Conservation (phyloP, 1,140 invertebrate species). For the Hyles euphorbiae region DNA sequence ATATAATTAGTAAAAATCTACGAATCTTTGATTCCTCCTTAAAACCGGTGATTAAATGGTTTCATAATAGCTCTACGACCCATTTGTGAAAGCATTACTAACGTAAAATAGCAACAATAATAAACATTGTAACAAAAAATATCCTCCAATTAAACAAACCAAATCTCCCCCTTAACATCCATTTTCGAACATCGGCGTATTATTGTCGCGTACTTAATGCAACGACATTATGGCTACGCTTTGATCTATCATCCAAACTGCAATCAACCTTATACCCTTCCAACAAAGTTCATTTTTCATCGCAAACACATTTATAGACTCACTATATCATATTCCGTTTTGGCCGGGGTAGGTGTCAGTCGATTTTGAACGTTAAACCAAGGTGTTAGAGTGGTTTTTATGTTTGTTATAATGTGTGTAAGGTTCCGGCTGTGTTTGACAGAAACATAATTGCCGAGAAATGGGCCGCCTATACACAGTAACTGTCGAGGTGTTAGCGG, state of each 20-base stretch:
- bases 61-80: too few relatives aligned
- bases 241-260: slow-evolving; percentile 45
- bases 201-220: slow-evolving; percentile 58
- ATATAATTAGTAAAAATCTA: too few relatives aligned
- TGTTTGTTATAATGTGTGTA: background rate
- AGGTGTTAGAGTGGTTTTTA: background rate
- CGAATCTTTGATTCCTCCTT: too few relatives aligned
- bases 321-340: slow-evolving; percentile 41
- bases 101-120: background rate
- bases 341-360: slow-evolving; percentile 6
- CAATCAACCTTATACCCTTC: slow-evolving; percentile 23
- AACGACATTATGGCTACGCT: slow-evolving; percentile 41
- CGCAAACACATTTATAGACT: slow-evolving; percentile 26
- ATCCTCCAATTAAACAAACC: background rate
- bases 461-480: slow-evolving; percentile 23
- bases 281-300: slow-evolving; percentile 33
- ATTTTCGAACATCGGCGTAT: slow-evolving; percentile 53
- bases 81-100: background rate
- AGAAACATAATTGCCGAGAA: slow-evolving; percentile 42
- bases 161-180: slow-evolving; percentile 42
- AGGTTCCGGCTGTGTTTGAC: slow-evolving; percentile 36
- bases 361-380: slow-evolving; percentile 21
- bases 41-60: too few relatives aligned
- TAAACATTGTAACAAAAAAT: too few relatives aligned
- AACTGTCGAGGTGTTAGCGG: too few relatives aligned